Percentiles rank a stretch among this genome's conserved stretches.
Evolutionary conservation across 2,888 invertebrate genomes (phyloP).

Genomic region (Pyrocoelia pectoralis): DNA sequence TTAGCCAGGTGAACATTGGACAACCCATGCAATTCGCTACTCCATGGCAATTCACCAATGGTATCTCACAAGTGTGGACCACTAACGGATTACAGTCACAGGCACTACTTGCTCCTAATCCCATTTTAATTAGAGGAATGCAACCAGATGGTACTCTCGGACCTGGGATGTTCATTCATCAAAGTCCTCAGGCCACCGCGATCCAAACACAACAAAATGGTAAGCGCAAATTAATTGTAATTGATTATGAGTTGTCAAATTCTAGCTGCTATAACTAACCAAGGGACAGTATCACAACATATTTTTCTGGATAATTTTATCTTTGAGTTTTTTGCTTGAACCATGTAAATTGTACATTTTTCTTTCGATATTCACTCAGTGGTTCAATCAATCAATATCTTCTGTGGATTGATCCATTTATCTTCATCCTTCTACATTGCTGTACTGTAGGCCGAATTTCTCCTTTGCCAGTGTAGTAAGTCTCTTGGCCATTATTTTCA

Average conservation of each 20-base stretch:
- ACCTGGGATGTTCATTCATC: conserved; percentile 83
- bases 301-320: no score
- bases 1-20: conserved; percentile 67
- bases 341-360: no score
- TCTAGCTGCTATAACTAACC: conserved; percentile 55
- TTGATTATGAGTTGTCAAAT: background rate
- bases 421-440: no score
- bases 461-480: no score
- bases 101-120: conserved; percentile 76
- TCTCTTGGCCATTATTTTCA: no score
- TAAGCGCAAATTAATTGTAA: conserved; percentile 47
- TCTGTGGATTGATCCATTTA: no score
- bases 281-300: no score
- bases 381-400: no score
- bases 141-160: conserved; percentile 75
- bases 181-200: conserved; percentile 71
- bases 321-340: no score
- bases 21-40: conserved; percentile 79
- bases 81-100: conserved; percentile 74
- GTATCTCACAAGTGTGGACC: conserved; percentile 80
- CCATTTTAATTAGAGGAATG: conserved; percentile 82
- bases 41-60: conserved; percentile 79
- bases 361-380: no score
- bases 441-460: no score
- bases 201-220: conserved; percentile 74